phyloP scores from a whole-genome alignment of 2,113 vertebrate species.

The Gymnogyps californianus region DNA sequence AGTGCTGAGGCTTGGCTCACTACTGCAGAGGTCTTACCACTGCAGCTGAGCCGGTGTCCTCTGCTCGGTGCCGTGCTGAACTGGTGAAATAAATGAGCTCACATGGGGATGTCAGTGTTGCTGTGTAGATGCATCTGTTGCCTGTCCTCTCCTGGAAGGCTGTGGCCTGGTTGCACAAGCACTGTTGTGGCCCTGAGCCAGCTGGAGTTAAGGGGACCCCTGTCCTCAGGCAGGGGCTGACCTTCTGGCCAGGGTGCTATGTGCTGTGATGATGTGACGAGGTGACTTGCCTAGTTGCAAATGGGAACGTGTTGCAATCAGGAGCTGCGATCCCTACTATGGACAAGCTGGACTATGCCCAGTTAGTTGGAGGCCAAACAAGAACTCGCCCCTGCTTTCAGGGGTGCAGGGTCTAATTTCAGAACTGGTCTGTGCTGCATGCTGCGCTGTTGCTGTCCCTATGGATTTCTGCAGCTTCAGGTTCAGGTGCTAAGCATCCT shows the following conservation, averaged over 20 bases:
- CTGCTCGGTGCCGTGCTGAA: not conserved
- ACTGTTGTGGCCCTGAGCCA: not conserved
- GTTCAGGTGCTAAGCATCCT: not conserved
- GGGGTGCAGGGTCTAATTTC: not conserved
- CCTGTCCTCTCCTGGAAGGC: not conserved
- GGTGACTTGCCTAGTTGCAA: not conserved
- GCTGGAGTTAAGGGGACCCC: not conserved
- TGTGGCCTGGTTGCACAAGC: not conserved
- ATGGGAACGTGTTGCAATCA: not conserved
- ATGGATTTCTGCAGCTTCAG: not conserved
- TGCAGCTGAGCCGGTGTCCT: not conserved
- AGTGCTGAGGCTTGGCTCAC: not conserved
- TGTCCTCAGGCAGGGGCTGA: not conserved
- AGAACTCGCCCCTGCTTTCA: not conserved
- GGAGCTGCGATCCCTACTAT: not conserved
- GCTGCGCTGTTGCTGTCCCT: not conserved
- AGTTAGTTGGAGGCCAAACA: not conserved
- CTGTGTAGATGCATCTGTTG: not conserved
- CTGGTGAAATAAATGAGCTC: not conserved
- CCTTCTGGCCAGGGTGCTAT: not conserved
- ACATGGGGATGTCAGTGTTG: not conserved
- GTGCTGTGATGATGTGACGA: not conserved
- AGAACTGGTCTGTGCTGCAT: not conserved
- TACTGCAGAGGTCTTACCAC: not conserved
- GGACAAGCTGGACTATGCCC: not conserved